Conservation (phyloP, 2,113 vertebrate species). For the Colistium nudipinnis region DNA sequence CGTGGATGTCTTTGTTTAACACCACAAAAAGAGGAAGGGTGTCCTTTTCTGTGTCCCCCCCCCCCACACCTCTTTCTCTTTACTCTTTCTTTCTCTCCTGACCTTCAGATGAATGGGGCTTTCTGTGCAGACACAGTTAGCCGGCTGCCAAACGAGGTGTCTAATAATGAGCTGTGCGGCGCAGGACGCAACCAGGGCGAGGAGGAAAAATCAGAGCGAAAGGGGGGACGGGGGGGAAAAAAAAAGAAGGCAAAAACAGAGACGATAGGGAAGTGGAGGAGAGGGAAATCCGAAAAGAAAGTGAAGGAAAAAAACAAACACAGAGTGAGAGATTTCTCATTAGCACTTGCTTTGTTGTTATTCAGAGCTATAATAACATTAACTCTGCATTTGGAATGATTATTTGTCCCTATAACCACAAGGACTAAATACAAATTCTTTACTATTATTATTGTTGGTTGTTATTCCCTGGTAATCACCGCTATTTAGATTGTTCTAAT, state of each 20-base stretch:
- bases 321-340: constrained; percentile 18
- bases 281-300: not conserved
- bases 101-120: constrained; percentile 65
- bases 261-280: constrained; percentile 14
- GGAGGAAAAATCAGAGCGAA: not conserved
- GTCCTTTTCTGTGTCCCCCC: constrained; percentile 12
- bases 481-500: not conserved
- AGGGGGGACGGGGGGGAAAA: not conserved
- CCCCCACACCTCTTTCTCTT: constrained; percentile 3
- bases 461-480: constrained; percentile 3
- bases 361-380: constrained; percentile 18
- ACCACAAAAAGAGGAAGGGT: constrained; percentile 13
- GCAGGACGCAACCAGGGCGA: constrained; percentile 41
- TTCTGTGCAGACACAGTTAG: constrained; percentile 53
- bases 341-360: constrained; percentile 19
- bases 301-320: not conserved
- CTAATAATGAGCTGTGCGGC: constrained; percentile 63
- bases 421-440: constrained; percentile 10
- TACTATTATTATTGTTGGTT: constrained; percentile 1
- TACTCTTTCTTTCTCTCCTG: not conserved
- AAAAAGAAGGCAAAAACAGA: constrained; percentile 3
- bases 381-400: constrained; percentile 3
- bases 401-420: constrained; percentile 17
- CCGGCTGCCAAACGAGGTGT: constrained; percentile 65
- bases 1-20: constrained; percentile 40